A percentile compares a stretch with the other conserved stretches of the same genome.
phyloP scores from a whole-genome alignment of 2,113 vertebrate species.

The Python bivittatus region DNA sequence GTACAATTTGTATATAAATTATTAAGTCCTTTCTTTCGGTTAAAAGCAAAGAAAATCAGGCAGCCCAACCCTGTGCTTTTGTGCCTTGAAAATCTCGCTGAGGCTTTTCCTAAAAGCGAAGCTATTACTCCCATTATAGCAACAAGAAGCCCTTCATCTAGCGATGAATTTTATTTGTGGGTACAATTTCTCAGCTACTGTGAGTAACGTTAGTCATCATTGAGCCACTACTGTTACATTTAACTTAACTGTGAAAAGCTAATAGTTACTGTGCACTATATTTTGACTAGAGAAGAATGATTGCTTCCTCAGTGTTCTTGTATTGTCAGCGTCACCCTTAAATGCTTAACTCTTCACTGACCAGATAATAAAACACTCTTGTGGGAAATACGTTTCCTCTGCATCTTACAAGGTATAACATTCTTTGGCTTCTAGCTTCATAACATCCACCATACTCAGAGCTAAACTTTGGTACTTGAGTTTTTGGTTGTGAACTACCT shows the following conservation, averaged over 20 bases:
- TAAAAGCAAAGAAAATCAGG: constrained; percentile 53
- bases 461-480: not conserved
- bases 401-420: constrained; percentile 10
- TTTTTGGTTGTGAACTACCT: not conserved
- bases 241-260: constrained; percentile 60
- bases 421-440: not conserved
- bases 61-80: constrained; percentile 64
- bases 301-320: constrained; percentile 54
- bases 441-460: not conserved
- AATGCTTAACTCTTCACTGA: constrained; percentile 55
- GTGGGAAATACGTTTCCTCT: constrained; percentile 44
- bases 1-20: constrained; percentile 60
- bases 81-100: constrained; percentile 67
- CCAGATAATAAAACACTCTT: constrained; percentile 72
- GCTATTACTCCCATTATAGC: constrained; percentile 56
- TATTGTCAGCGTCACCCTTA: constrained; percentile 57
- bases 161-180: constrained; percentile 57
- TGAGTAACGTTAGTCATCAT: constrained; percentile 59
- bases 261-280: not conserved
- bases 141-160: constrained; percentile 17
- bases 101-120: constrained; percentile 59
- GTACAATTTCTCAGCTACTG: constrained; percentile 43
- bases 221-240: constrained; percentile 38
- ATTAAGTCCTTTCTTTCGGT: constrained; percentile 58
- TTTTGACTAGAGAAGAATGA: constrained; percentile 46